These are phyloP conservation scores for Typhlichthys eigenmanni DNA, from an alignment of 2,797 vertebrate species.

Conservation along the genomic window DNA sequence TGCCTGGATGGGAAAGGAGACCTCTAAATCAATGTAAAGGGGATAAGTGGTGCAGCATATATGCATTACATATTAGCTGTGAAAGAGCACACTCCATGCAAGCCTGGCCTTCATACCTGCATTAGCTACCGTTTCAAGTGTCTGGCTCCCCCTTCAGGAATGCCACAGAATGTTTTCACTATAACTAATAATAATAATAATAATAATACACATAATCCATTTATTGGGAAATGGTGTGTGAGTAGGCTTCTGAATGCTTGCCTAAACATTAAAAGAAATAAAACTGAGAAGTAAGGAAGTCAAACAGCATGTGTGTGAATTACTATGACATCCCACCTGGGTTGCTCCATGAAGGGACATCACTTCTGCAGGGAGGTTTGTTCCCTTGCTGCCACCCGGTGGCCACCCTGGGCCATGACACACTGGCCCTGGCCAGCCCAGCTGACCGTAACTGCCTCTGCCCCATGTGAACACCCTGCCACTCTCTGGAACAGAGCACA, in stretches of 20 bases:
- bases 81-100: conserved; percentile 19
- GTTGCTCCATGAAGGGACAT: conserved; percentile 79
- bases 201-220: too few relatives aligned
- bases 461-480: conserved; percentile 91
- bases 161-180: background rate
- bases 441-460: conserved; percentile 88
- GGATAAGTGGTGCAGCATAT: conserved; percentile 18
- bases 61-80: conserved; percentile 3
- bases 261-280: too few relatives aligned
- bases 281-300: too few relatives aligned
- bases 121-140: conserved; percentile 8
- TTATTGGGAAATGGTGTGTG: too few relatives aligned
- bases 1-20: conserved; percentile 36
- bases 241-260: too few relatives aligned
- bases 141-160: conserved; percentile 62
- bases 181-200: background rate
- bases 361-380: conserved; percentile 70
- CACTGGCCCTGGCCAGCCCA: conserved; percentile 71
- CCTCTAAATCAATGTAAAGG: conserved; percentile 33
- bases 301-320: too few relatives aligned
- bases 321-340: conserved; percentile 74
- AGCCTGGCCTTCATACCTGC: conserved; percentile 17
- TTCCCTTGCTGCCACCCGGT: conserved; percentile 23
- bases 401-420: conserved; percentile 37
- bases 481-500: conserved; percentile 73